These are phyloP conservation scores for Drosophila pachea DNA, from an alignment of 1,140 invertebrate species.

Conservation along the genomic window DNA sequence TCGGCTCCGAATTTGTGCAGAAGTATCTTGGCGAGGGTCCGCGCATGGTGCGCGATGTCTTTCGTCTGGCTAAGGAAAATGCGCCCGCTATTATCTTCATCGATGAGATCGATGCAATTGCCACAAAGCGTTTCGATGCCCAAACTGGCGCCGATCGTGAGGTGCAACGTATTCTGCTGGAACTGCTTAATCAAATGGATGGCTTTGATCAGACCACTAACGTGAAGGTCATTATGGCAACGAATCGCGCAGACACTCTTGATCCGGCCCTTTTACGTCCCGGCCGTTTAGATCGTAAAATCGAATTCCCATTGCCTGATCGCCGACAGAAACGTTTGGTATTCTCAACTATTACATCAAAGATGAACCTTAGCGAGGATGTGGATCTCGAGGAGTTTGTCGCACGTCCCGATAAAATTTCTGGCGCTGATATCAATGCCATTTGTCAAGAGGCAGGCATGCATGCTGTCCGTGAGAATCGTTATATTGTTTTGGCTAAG, in stretches of 20 bases:
- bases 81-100: conserved; percentile 99
- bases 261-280: conserved; percentile 98
- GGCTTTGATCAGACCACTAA: conserved; percentile 99
- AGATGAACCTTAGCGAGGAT: conserved; percentile 99
- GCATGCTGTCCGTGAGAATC: conserved; percentile 99
- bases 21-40: conserved; percentile 99
- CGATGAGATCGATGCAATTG: conserved; percentile 99
- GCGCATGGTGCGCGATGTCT: conserved; percentile 99
- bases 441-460: conserved; percentile 98
- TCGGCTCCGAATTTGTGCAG: conserved; percentile 99
- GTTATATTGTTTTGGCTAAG: conserved; percentile 96
- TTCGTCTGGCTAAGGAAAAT: conserved; percentile 99
- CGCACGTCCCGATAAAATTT: conserved; percentile 98
- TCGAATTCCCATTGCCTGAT: conserved; percentile 99
- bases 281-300: conserved; percentile 98
- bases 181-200: conserved; percentile 99
- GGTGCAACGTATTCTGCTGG: conserved; percentile 98
- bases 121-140: conserved; percentile 98
- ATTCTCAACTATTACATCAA: conserved; percentile 98
- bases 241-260: conserved; percentile 96
- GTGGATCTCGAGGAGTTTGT: conserved; percentile 99
- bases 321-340: conserved; percentile 98
- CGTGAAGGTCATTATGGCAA: conserved; percentile 99
- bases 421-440: conserved; percentile 99
- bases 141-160: conserved; percentile 99